These are phyloP conservation scores for Fulmarus glacialis DNA, from an alignment of 2,113 vertebrate genomes.

Conservation along the genomic window DNA sequence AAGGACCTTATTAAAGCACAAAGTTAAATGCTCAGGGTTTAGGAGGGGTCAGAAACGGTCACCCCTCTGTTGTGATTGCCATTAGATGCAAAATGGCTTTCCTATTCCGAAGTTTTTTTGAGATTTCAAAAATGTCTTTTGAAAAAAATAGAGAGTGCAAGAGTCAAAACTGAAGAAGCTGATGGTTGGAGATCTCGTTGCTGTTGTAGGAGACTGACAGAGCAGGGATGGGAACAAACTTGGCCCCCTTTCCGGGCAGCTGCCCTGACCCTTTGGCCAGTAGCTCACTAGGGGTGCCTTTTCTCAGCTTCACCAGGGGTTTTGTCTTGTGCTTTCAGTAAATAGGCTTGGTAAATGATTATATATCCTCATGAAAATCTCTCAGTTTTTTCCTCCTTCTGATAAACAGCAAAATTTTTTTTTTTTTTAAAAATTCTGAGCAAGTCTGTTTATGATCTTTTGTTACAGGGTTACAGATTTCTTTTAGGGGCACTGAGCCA, in stretches of 20 bases:
- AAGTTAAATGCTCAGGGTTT: background rate
- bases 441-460: background rate
- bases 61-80: background rate
- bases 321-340: background rate
- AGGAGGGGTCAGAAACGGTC: background rate
- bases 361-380: background rate
- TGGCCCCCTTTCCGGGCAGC: background rate
- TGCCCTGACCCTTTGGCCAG: background rate
- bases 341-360: background rate
- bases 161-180: background rate
- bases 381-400: rapidly evolving
- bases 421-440: background rate
- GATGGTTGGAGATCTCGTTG: rapidly evolving
- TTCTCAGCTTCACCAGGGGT: background rate
- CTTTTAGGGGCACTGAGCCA: background rate
- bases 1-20: background rate
- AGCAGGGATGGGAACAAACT: background rate
- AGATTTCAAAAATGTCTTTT: background rate
- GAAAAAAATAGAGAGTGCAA: background rate
- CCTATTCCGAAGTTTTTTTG: background rate
- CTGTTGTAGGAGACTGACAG: background rate
- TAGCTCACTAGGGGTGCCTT: background rate
- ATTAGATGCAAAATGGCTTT: background rate
- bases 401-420: background rate
- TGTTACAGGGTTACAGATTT: background rate